These are phyloP conservation scores for Furnarius figulus DNA, from an alignment of 2,113 vertebrate genomes.

Conservation along the genomic window DNA sequence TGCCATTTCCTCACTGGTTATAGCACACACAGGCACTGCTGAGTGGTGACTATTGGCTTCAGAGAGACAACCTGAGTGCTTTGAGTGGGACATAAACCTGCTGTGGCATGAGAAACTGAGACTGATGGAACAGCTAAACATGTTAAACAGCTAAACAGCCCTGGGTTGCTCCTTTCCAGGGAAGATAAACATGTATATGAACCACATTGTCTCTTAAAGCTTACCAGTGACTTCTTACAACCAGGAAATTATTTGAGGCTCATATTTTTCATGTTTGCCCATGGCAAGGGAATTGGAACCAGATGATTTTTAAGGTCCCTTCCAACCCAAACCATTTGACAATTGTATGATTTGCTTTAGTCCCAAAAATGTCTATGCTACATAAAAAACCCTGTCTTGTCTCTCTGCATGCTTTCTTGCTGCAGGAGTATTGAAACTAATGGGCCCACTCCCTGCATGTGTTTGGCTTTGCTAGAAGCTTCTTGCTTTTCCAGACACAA, in stretches of 20 bases:
- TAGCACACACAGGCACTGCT: fast-evolving
- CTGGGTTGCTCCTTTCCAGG: neutral
- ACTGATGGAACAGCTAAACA: neutral
- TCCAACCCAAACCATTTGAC: neutral
- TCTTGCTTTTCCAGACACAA: neutral
- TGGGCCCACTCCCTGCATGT: neutral
- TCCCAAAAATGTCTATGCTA: no score
- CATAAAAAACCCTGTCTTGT: neutral
- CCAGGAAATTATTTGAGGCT: neutral
- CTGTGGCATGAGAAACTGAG: neutral
- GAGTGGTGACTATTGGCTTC: neutral
- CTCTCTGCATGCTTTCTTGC: neutral
- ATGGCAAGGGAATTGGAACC: neutral
- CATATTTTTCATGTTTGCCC: neutral
- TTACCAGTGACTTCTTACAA: neutral
- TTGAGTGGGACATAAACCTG: neutral
- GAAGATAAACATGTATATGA: neutral
- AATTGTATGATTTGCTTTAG: neutral
- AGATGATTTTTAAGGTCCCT: neutral
- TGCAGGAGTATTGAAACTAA: neutral
- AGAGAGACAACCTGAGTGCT: neutral
- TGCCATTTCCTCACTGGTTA: neutral
- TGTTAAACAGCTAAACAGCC: no score
- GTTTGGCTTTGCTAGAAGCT: neutral
- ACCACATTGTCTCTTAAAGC: neutral